Evolutionary conservation across 2,888 invertebrate species (phyloP).

Genomic region (Pegoplata infirma): DNA sequence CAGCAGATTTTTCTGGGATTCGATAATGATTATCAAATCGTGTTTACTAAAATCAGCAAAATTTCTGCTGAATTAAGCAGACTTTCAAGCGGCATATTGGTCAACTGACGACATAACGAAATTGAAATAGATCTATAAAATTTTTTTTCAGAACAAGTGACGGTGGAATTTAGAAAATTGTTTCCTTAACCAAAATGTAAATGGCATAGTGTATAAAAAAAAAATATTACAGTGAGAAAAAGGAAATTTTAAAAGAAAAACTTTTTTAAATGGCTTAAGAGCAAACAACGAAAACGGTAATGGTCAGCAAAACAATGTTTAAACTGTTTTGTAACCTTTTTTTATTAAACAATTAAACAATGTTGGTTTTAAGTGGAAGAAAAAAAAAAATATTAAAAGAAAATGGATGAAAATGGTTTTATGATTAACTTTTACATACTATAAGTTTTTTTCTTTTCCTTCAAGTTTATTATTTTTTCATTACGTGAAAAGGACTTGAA

Average conservation of each 20-base stretch:
- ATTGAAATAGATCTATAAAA: too few species aligned
- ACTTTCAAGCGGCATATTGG: too few species aligned
- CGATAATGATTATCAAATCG: too few species aligned
- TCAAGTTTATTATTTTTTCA: constrained; percentile 51
- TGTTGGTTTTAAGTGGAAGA: not conserved
- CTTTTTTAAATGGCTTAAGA: not conserved
- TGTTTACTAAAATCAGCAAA: too few species aligned
- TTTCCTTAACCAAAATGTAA: too few species aligned
- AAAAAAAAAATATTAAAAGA: not conserved
- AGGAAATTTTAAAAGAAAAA: not conserved
- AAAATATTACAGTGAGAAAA: too few species aligned
- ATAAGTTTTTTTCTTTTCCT: constrained; percentile 53
- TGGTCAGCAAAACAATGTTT: constrained; percentile 3
- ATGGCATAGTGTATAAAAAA: too few species aligned
- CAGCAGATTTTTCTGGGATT: too few species aligned
- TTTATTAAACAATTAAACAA: constrained; percentile 21
- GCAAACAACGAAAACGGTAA: not conserved
- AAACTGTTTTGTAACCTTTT: not conserved
- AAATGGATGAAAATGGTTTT: not conserved
- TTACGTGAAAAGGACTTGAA: constrained; percentile 17
- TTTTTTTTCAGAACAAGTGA: too few species aligned
- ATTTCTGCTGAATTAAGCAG: too few species aligned
- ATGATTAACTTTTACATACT: constrained; percentile 66
- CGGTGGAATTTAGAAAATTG: too few species aligned
- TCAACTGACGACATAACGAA: too few species aligned